Evolutionary conservation across 2,113 vertebrate species (phyloP), one percentile per base, ranked within the genome.

Genomic region (Oxyura jamaicensis): DNA sequence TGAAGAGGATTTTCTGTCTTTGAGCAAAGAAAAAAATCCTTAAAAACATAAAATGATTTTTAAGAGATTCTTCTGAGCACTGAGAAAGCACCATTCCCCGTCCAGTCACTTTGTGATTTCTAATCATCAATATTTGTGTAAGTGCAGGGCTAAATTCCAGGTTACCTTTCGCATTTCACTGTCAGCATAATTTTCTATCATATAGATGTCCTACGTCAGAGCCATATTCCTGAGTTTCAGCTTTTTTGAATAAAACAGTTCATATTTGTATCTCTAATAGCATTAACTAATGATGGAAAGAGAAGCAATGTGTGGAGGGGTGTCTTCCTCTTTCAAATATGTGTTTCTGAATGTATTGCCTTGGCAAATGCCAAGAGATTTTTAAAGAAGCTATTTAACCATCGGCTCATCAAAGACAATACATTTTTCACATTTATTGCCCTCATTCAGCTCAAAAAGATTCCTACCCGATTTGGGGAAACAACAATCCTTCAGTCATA

Each of bases 321-420:
- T 83, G 79, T 33, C 28, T 41, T 6, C 20, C 16, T 22, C 23
- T 75, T 62, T 86, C 63, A 75, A 83, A 93, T 52, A 17, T 22
- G 16, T 33, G 26, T 71, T 74, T 95, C 83, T 76, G 67, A 86
- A 83, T 60, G 31, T 68, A 63, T 73, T 77, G 35, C 65, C 63
- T 78, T 80, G 36, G 74, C 22, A 79, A 93, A 92, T 79, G 23
- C 58, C 25, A 42, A 73, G 74, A 77, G 35, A 74, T 79, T 96
- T 95, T 77, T 83, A 69, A 94, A 77, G 91, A 87, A 87, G 56
- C 60, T 91, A 26, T 91, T 93, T 76, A 95, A 46, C 62, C 42
- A 83, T 53, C n/a, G 94, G 35, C 52, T 93, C 20, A 79, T 83
- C 75, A 85, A 95, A 93, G 89, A 3, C 41, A 71, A 60, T 96